These are phyloP conservation scores for Plectrocnemia conspersa DNA, from an alignment of 1,140 invertebrate species.

Conservation along the genomic window DNA sequence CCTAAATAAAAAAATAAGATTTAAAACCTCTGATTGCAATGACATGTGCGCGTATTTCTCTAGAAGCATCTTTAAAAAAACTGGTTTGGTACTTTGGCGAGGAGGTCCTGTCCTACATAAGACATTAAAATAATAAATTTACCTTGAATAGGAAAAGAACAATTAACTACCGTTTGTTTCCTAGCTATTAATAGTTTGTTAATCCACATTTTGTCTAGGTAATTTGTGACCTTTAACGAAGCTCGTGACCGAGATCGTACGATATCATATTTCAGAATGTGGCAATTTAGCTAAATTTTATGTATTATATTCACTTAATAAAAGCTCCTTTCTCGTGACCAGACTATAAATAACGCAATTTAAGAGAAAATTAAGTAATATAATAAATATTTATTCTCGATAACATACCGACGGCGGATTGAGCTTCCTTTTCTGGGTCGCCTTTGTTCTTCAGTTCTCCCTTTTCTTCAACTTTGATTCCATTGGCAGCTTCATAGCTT, in stretches of 20 bases:
- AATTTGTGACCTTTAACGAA: too few species aligned
- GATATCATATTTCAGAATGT: too few species aligned
- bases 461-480: constrained; percentile 65
- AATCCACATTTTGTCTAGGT: too few species aligned
- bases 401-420: constrained; percentile 56
- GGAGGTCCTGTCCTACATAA: background rate
- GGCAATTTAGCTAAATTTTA: too few species aligned
- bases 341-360: background rate
- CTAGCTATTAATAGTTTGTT: too few species aligned
- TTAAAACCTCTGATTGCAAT: too few species aligned
- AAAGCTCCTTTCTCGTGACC: background rate
- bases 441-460: constrained; percentile 61
- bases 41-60: background rate
- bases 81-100: constrained; percentile 2
- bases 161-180: too few species aligned
- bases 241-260: too few species aligned
- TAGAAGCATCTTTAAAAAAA: background rate
- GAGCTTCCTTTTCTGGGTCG: constrained; percentile 48
- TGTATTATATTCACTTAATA: background rate
- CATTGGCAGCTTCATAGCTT: constrained; percentile 65
- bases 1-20: constrained; percentile 48
- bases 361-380: background rate
- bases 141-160: too few species aligned
- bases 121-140: too few species aligned
- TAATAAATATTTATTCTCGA: background rate